Conservation (phyloP, 2,797 vertebrate species). For the Alectoris magna region DNA sequence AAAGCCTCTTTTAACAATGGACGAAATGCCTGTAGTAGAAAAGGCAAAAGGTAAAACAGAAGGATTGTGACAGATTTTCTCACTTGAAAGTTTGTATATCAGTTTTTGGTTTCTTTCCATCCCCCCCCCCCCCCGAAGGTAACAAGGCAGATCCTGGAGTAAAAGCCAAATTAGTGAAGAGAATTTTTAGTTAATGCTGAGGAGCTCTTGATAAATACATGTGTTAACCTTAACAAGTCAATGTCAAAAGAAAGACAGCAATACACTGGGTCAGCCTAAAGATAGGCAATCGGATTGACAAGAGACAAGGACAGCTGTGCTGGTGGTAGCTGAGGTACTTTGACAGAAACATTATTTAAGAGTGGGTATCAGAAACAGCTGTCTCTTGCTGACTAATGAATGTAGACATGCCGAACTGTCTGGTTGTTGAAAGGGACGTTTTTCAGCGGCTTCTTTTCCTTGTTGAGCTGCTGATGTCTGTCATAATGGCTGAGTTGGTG, state of each 20-base stretch:
- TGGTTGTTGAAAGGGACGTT: neutral
- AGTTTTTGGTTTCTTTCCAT: neutral
- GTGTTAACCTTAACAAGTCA: neutral
- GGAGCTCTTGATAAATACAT: neutral
- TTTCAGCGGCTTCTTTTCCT: neutral
- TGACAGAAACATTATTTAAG: neutral
- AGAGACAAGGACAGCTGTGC: neutral
- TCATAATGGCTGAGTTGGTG: neutral
- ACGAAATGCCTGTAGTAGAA: conserved; percentile 88
- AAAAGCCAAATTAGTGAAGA: neutral
- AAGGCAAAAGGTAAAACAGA: conserved; percentile 90
- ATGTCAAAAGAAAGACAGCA: neutral
- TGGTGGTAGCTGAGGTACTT: neutral
- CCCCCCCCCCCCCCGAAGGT: neutral
- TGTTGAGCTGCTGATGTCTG: neutral
- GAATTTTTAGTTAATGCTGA: neutral
- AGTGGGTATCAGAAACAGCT: neutral
- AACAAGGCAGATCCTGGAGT: neutral
- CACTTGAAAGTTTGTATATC: neutral
- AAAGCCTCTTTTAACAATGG: conserved; percentile 90
- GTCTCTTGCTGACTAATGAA: neutral
- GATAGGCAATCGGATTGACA: neutral
- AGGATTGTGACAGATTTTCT: neutral
- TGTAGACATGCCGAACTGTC: neutral
- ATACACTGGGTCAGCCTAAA: neutral